Evolutionary conservation across 2,888 invertebrate genomes (phyloP), one percentile per base, ranked within the genome.

Genomic region (Lutraria lutraria): DNA sequence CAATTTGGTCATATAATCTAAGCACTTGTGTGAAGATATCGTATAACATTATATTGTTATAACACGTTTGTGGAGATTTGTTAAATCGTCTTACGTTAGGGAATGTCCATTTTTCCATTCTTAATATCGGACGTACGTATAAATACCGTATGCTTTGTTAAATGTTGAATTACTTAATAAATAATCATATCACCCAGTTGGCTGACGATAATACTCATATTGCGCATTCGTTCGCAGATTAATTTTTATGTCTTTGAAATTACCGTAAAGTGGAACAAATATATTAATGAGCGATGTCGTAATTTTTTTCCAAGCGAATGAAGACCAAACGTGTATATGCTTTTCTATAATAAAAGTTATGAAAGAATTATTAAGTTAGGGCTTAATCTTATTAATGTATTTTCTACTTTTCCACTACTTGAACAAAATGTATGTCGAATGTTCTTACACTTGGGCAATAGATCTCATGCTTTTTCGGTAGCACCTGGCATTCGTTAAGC

Each of bases 181-280:
- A 43, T 88, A 88, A 88, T 88, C 87, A 80, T 80, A 88, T 88
- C 68, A 84, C 83, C 29, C 87, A 88, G 34, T 79, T 85, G 79
- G 80, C 80, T 80, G 76, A 80, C 80, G 56, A 60, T 85, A 85
- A 80, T 53, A 34, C 85, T 43, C 53, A 72, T 43, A n/a, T 85
- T 85, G 60, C 43, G 79, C 43, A 80, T 85, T 85, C 85, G 80
- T 85, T 72, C 54, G 60, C 29, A 25, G 54, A 60, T 80, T 83
- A 83, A 68, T 53, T 81, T 52, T 81, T 81, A 53, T n/a, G 53
- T n/a, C 81, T 81, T 53, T 81, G 53, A 81, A 25, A 53, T 53
- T 85, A 43, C 76, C 53, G 85, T 85, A 31, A 52, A 79, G 53
- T 34, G 54, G 72, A 53, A 52, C 53, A 56, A 76, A 43, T 72